These are phyloP conservation scores for Pelvicachromis taeniatus DNA, from an alignment of 2,113 vertebrate species.

Conservation along the genomic window DNA sequence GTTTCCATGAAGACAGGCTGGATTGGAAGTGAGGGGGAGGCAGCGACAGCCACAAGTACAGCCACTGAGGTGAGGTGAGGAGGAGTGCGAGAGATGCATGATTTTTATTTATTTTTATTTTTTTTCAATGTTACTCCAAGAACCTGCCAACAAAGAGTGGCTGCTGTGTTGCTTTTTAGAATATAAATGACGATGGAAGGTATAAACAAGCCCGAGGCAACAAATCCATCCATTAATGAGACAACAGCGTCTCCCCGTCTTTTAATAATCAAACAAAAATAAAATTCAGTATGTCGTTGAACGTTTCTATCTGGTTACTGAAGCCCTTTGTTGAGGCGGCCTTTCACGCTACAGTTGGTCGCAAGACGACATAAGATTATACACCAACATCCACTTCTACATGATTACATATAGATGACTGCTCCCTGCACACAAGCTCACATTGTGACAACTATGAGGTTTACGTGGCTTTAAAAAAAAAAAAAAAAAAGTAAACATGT, in stretches of 20 bases:
- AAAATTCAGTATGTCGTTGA: not conserved
- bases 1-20: conserved; percentile 30
- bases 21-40: not conserved
- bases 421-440: not conserved
- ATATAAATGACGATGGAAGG: not conserved
- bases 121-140: not conserved
- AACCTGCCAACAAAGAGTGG: not conserved
- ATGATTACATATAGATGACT: not conserved
- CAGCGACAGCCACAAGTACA: not conserved
- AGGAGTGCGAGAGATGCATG: not conserved
- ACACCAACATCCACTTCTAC: not conserved
- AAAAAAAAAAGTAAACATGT: not conserved
- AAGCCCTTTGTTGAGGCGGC: not conserved
- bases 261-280: not conserved
- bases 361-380: not conserved
- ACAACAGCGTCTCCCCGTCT: not conserved
- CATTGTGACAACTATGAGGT: not conserved
- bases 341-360: not conserved
- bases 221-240: not conserved
- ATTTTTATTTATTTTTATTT: no score
- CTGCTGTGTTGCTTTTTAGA: not conserved
- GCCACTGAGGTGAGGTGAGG: not conserved
- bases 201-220: not conserved
- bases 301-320: not conserved
- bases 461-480: not conserved